phyloP scores from a whole-genome alignment of 2,888 invertebrate species.

The Synanthedon myopaeformis region DNA sequence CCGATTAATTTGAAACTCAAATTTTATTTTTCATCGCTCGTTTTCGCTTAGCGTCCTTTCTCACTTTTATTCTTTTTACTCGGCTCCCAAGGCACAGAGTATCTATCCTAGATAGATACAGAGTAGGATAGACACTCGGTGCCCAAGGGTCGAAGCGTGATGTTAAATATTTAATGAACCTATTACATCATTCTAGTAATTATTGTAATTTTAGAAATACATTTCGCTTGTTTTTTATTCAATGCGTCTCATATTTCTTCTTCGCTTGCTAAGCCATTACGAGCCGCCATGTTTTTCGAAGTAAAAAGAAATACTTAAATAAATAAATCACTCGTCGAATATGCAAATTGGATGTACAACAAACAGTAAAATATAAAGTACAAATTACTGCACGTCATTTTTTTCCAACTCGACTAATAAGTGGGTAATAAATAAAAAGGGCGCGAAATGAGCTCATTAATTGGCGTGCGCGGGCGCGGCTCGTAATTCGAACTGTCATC shows the following conservation, averaged over 20 bases:
- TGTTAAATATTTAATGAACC: too few species aligned
- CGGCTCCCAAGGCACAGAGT: too few species aligned
- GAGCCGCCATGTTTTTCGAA: conserved; percentile 7
- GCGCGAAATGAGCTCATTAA: conserved; percentile 59
- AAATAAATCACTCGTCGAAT: background rate
- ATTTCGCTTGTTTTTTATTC: background rate
- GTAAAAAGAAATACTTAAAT: background rate
- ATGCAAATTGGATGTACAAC: background rate
- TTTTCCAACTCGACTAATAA: conserved; percentile 36
- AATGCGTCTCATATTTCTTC: background rate
- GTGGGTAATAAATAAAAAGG: conserved; percentile 45
- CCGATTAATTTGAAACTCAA: too few species aligned
- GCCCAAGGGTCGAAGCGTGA: too few species aligned
- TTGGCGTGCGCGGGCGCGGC: conserved; percentile 31
- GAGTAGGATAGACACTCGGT: too few species aligned
- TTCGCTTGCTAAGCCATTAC: conserved; percentile 8
- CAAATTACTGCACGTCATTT: conserved; percentile 20
- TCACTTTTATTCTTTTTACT: too few species aligned
- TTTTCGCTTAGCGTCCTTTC: too few species aligned
- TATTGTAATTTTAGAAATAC: conserved; percentile 3
- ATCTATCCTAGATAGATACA: too few species aligned
- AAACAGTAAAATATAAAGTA: conserved; percentile 19
- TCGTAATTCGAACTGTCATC: conserved; percentile 51
- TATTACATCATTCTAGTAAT: background rate
- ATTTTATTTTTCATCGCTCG: too few species aligned